phyloP scores from a whole-genome alignment of 2,797 vertebrate species.

The Muscicapa striata region DNA sequence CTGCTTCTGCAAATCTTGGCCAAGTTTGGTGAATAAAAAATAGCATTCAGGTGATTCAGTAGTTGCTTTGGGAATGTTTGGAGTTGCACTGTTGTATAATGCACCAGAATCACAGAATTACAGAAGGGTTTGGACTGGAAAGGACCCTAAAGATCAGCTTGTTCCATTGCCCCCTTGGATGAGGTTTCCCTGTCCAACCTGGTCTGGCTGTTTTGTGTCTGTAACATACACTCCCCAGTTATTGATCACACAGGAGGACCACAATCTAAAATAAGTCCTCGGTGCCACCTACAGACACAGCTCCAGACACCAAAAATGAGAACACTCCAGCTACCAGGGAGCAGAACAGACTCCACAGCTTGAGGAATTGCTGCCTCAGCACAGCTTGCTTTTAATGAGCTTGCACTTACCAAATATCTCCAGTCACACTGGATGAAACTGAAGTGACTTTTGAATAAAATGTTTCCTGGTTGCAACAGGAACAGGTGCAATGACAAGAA shows the following conservation, averaged over 20 bases:
- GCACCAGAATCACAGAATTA: neutral
- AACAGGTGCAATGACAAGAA: neutral
- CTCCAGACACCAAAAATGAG: neutral
- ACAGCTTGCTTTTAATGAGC: neutral
- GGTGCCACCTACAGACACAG: neutral
- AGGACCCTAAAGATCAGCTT: neutral
- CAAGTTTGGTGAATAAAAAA: neutral
- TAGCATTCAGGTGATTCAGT: neutral
- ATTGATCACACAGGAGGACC: fast-evolving
- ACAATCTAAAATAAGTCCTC: neutral
- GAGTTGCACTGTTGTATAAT: neutral
- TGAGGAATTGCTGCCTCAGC: neutral
- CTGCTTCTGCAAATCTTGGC: neutral
- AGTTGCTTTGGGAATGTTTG: neutral
- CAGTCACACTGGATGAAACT: neutral
- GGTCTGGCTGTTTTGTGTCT: neutral
- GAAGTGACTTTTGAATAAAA: neutral
- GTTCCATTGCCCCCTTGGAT: neutral
- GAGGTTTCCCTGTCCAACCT: neutral
- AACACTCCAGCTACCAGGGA: neutral
- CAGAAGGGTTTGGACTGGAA: neutral
- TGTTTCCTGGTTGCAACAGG: neutral
- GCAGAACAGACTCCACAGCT: neutral
- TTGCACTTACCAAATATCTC: fast-evolving
- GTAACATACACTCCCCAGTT: neutral